Evolutionary conservation across 2,797 vertebrate genomes (phyloP).

Genomic region (Myotis findleyi): DNA sequence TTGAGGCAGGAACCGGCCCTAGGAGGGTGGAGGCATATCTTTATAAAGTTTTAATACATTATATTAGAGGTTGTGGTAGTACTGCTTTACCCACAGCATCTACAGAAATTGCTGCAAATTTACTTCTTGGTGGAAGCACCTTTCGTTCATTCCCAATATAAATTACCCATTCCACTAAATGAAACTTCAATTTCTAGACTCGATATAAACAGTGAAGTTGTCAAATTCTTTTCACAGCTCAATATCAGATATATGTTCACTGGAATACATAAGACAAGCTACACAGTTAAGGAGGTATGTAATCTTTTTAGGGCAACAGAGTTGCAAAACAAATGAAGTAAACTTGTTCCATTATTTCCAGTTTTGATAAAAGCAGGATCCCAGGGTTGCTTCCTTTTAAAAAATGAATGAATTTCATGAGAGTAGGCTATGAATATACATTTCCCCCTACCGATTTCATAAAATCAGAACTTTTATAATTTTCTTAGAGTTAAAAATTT

Average conservation of each 20-base stretch:
- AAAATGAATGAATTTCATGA: constrained; percentile 2
- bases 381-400: constrained; percentile 15
- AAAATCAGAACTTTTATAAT: constrained; percentile 2
- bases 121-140: too few relatives aligned
- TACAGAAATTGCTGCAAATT: too few relatives aligned
- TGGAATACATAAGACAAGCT: neutral
- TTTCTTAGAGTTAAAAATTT: constrained; percentile 40
- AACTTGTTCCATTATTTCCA: constrained; percentile 15
- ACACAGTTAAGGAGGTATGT: neutral
- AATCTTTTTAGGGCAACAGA: neutral
- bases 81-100: too few relatives aligned
- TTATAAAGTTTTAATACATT: too few relatives aligned
- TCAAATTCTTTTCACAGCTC: constrained; percentile 5
- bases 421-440: neutral
- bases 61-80: too few relatives aligned
- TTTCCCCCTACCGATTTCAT: neutral
- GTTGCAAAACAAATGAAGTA: neutral
- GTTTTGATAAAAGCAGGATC: constrained; percentile 4
- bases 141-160: too few relatives aligned
- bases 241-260: neutral
- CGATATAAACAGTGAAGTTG: neutral
- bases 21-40: too few relatives aligned
- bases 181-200: too few relatives aligned
- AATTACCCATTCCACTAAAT: too few relatives aligned
- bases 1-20: too few relatives aligned